phyloP scores from a whole-genome alignment of 1,140 invertebrate genomes.

The Cheumatopsyche charites region DNA sequence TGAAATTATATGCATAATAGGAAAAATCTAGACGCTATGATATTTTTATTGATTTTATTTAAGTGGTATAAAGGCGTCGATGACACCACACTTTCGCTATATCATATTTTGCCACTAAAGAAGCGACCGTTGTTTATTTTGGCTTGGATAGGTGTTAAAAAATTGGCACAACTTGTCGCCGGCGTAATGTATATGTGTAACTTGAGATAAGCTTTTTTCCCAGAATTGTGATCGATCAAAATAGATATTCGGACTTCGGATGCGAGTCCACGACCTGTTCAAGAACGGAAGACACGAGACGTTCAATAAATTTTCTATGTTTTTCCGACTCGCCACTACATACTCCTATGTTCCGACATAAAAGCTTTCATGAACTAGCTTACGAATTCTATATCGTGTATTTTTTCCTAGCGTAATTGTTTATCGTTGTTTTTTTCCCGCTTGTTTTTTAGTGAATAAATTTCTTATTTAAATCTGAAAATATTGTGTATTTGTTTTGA shows the following conservation, averaged over 20 bases:
- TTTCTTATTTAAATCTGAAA: too few relatives aligned
- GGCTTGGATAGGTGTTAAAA: conserved; percentile 2
- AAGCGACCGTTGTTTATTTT: conserved; percentile 3
- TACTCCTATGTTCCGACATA: neutral
- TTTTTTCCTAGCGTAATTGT: too few relatives aligned
- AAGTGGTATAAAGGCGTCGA: conserved; percentile 9
- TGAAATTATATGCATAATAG: too few relatives aligned
- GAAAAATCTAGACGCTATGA: too few relatives aligned
- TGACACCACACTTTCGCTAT: neutral
- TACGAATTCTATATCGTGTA: too few relatives aligned
- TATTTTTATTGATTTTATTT: conserved; percentile 13
- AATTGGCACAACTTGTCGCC: conserved; percentile 20
- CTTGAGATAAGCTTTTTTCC: conserved; percentile 3
- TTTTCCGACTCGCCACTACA: neutral
- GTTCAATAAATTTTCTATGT: conserved; percentile 6
- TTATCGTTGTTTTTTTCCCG: too few relatives aligned
- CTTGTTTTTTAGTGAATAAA: too few relatives aligned
- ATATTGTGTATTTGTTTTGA: neutral
- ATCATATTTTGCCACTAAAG: neutral
- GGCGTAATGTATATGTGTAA: conserved; percentile 2
- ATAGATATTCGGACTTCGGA: conserved; percentile 2
- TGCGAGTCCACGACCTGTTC: neutral
- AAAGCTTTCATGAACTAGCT: too few relatives aligned
- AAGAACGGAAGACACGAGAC: conserved; percentile 1
- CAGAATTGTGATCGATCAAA: conserved; percentile 7